Percentiles rank a stretch among this genome's conserved stretches.
phyloP scores from a whole-genome alignment of 2,888 invertebrate species.

The Acleris cristana region DNA sequence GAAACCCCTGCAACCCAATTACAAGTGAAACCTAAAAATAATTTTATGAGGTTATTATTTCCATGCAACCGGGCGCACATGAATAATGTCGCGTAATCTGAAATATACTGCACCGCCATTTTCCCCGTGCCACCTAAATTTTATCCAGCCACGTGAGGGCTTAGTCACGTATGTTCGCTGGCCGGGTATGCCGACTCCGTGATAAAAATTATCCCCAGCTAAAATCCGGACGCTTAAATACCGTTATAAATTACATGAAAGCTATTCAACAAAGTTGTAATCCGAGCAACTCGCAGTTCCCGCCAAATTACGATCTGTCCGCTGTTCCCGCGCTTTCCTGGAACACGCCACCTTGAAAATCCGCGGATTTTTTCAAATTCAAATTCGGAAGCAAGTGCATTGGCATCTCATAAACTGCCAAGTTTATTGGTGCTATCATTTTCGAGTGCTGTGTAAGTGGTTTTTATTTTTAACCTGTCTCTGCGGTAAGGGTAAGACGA shows the following conservation, averaged over 20 bases:
- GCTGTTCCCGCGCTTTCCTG: constrained; percentile 64
- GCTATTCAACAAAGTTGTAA: constrained; percentile 39
- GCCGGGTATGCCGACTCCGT: constrained; percentile 67
- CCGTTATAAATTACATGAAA: constrained; percentile 49
- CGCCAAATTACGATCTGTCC: constrained; percentile 44
- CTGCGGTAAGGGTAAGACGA: constrained; percentile 15
- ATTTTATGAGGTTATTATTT: constrained; percentile 48
- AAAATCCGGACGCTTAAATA: constrained; percentile 54
- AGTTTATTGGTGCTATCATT: constrained; percentile 45
- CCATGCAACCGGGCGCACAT: constrained; percentile 55
- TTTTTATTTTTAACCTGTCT: constrained; percentile 22
- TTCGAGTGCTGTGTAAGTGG: constrained; percentile 51
- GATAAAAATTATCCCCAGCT: constrained; percentile 63
- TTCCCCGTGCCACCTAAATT: constrained; percentile 71
- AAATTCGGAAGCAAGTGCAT: constrained; percentile 67
- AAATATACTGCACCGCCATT: constrained; percentile 69
- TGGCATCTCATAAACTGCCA: constrained; percentile 53
- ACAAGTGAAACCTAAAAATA: constrained; percentile 32
- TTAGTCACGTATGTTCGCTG: constrained; percentile 75
- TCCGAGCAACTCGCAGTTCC: constrained; percentile 45
- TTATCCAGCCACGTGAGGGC: constrained; percentile 68
- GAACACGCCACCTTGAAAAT: constrained; percentile 59
- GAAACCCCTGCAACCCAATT: constrained; percentile 36
- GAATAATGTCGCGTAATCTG: constrained; percentile 63
- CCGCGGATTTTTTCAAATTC: constrained; percentile 54